These are phyloP conservation scores for Apis laboriosa DNA, from an alignment of 1,140 invertebrate genomes.

Conservation along the genomic window DNA sequence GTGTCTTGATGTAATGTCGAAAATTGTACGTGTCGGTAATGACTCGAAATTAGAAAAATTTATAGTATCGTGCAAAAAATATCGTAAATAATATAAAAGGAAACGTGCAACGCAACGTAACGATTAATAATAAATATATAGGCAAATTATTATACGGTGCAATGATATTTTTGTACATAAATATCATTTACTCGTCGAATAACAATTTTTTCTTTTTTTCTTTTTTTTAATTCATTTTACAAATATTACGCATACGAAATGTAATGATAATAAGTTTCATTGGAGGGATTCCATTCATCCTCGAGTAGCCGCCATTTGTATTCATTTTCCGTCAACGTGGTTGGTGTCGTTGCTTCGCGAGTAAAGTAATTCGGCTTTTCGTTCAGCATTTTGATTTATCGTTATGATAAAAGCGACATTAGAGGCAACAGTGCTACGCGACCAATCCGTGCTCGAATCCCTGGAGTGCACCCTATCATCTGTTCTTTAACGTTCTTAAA, in stretches of 20 bases:
- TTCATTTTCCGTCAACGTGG: slow-evolving; percentile 45
- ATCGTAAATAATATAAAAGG: too few species aligned
- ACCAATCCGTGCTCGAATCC: slow-evolving; percentile 15
- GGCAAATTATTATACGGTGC: too few species aligned
- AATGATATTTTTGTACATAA: too few species aligned
- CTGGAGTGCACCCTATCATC: slow-evolving; percentile 44
- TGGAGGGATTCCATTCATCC: slow-evolving; percentile 25
- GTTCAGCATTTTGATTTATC: slow-evolving; percentile 54
- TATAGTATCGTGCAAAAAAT: too few species aligned
- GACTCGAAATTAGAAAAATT: background rate
- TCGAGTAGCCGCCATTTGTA: slow-evolving; percentile 25
- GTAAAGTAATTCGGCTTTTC: slow-evolving; percentile 49
- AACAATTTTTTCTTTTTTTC: too few species aligned
- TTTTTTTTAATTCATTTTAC: background rate
- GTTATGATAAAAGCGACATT: slow-evolving; percentile 56
- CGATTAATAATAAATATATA: too few species aligned
- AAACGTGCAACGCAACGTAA: too few species aligned
- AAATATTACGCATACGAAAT: background rate
- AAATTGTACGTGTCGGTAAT: background rate
- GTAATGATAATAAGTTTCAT: slow-evolving; percentile 24
- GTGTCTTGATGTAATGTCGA: background rate
- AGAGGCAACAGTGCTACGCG: slow-evolving; percentile 21
- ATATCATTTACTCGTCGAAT: too few species aligned
- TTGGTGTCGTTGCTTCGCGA: slow-evolving; percentile 36
- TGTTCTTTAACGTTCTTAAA: slow-evolving; percentile 42